Conservation (phyloP, 2,113 vertebrate genomes). For the Bungarus multicinctus region DNA sequence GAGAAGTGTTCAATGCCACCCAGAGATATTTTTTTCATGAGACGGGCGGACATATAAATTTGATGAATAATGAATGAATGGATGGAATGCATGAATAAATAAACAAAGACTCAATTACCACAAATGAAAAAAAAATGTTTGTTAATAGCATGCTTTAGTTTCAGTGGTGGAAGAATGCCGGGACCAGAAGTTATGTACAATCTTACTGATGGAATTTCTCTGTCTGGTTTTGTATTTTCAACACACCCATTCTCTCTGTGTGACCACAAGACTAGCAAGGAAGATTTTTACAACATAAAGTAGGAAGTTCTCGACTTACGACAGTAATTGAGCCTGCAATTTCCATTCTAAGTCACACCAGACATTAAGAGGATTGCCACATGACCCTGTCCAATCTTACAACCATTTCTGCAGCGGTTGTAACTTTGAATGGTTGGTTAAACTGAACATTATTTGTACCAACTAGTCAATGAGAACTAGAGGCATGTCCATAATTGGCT, state of each 20-base stretch:
- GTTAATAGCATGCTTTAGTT: neutral
- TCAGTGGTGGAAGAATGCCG: neutral
- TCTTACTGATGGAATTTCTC: no score
- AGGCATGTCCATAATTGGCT: neutral
- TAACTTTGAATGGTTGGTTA: no score
- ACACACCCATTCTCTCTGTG: neutral
- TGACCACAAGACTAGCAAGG: neutral
- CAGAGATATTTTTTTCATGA: neutral
- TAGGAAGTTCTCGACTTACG: neutral
- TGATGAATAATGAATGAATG: neutral
- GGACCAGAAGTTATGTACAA: neutral
- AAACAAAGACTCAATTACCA: neutral
- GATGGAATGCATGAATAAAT: neutral
- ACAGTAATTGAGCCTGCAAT: neutral
- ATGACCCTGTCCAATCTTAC: neutral
- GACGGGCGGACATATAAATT: neutral
- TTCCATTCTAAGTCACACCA: neutral
- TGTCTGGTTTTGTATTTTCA: neutral
- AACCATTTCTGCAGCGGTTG: neutral
- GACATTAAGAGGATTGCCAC: neutral
- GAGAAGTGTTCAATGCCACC: neutral
- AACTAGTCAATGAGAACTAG: neutral
- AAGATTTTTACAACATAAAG: neutral
- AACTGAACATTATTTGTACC: neutral
- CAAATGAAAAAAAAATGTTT: neutral